A percentile compares a stretch with the other conserved stretches of the same genome.
phyloP scores from a whole-genome alignment of 2,888 invertebrate species.

The Axea sp. region DNA sequence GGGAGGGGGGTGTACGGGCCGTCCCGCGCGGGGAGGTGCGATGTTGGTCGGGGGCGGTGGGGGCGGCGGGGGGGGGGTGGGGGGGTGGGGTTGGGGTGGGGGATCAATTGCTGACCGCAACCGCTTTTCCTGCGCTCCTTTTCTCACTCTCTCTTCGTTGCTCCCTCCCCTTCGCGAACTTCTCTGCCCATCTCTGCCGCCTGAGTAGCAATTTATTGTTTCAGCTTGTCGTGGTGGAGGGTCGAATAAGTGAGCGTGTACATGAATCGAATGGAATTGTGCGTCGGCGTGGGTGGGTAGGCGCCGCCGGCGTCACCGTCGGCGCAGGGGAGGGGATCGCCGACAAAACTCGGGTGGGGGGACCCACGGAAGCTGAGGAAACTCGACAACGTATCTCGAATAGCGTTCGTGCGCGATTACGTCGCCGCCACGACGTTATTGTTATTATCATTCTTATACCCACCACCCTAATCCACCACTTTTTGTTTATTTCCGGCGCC shows the following conservation, averaged over 20 bases:
- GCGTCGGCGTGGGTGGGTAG: constrained; percentile 64
- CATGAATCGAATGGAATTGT: constrained; percentile 51
- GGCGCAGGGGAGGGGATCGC: constrained; percentile 31
- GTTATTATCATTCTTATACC: constrained; percentile 54
- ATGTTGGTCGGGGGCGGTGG: constrained; percentile 77
- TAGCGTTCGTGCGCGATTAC: constrained; percentile 54
- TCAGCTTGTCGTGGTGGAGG: constrained; percentile 69
- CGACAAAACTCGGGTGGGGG: constrained; percentile 33
- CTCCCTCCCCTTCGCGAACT: constrained; percentile 40
- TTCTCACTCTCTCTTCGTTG: constrained; percentile 45
- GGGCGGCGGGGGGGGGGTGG: constrained; percentile 27
- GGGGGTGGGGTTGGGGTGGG: constrained; percentile 38
- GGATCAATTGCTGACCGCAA: constrained; percentile 78
- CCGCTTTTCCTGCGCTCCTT: constrained; percentile 72
- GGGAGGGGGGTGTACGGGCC: constrained; percentile 73
- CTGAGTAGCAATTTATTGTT: constrained; percentile 77
- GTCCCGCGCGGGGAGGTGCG: constrained; percentile 82
- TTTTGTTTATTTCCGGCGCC: constrained; percentile 49
- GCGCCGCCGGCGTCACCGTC: constrained; percentile 43
- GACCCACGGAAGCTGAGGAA: constrained; percentile 57
- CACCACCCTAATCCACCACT: constrained; percentile 41
- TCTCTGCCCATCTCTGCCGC: constrained; percentile 63
- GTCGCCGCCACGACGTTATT: constrained; percentile 54
- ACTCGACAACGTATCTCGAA: constrained; percentile 59
- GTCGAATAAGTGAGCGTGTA: constrained; percentile 50